phyloP scores from a whole-genome alignment of 2,113 vertebrate species.

The Phylloscopus whistleri region DNA sequence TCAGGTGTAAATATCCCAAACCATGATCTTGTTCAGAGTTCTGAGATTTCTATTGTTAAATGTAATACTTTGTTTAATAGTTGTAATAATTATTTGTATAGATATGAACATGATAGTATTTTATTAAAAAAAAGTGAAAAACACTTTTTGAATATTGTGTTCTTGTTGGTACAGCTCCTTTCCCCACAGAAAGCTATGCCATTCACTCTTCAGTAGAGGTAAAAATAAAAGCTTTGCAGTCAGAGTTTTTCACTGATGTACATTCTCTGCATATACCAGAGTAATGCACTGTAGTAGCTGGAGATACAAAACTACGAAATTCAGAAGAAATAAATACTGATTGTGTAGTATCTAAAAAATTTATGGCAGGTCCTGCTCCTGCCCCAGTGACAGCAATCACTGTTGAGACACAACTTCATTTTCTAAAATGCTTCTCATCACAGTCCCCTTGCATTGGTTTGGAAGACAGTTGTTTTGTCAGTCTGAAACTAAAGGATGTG shows the following conservation, averaged over 20 bases:
- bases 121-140: conserved; percentile 77
- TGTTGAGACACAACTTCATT: neutral
- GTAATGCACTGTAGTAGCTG: neutral
- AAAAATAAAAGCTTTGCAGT: neutral
- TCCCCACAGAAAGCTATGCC: neutral
- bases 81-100: conserved; percentile 85
- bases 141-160: neutral
- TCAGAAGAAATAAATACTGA: neutral
- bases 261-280: neutral
- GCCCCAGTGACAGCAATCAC: fast-evolving
- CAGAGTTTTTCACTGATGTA: neutral
- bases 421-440: neutral
- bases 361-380: neutral
- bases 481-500: neutral
- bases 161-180: neutral
- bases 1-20: conserved; percentile 76
- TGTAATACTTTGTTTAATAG: conserved; percentile 80
- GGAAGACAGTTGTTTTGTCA: neutral
- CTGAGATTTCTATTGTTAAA: conserved; percentile 79
- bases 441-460: fast-evolving
- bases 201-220: neutral
- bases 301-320: neutral
- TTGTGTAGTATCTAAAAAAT: neutral
- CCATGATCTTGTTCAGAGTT: conserved; percentile 75
- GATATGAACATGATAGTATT: conserved; percentile 78